Percentiles rank a stretch among this genome's conserved stretches.
These are phyloP conservation scores for Gymnoscopelus microlampas DNA, from an alignment of 2,797 vertebrate species.

Conservation along the genomic window DNA sequence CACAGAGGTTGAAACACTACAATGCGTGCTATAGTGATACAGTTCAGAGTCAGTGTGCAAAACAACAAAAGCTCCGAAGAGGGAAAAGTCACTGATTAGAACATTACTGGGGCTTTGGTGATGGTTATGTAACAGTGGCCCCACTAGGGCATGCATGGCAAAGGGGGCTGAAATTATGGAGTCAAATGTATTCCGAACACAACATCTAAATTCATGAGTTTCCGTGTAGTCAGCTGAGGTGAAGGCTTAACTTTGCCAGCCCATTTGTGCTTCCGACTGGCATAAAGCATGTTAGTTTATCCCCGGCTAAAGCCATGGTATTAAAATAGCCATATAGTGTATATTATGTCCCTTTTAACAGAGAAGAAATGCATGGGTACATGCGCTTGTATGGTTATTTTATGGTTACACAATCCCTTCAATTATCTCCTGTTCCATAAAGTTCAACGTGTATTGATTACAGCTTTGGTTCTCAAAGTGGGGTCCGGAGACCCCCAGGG, in stretches of 20 bases:
- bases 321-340: too few species aligned
- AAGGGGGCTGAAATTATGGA: slow-evolving; percentile 12
- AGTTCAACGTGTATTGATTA: too few species aligned
- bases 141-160: background rate
- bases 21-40: background rate
- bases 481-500: too few species aligned
- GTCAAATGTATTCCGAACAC: slow-evolving; percentile 10
- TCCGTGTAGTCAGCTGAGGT: slow-evolving; percentile 9
- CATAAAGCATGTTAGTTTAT: too few species aligned
- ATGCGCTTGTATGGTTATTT: background rate
- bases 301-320: too few species aligned
- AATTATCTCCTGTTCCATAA: too few species aligned
- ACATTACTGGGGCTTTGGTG: background rate
- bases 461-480: too few species aligned
- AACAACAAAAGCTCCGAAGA: background rate
- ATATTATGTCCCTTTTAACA: too few species aligned
- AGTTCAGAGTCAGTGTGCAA: too few species aligned
- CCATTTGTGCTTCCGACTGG: too few species aligned
- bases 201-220: slow-evolving; percentile 5
- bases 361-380: too few species aligned
- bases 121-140: background rate
- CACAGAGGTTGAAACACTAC: background rate
- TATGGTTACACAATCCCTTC: background rate
- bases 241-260: slow-evolving; percentile 2
- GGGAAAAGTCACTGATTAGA: background rate